A percentile compares a stretch with the other conserved stretches of the same genome.
Conservation (phyloP, 2,113 vertebrate species). For the Nycticebus coucang region DNA sequence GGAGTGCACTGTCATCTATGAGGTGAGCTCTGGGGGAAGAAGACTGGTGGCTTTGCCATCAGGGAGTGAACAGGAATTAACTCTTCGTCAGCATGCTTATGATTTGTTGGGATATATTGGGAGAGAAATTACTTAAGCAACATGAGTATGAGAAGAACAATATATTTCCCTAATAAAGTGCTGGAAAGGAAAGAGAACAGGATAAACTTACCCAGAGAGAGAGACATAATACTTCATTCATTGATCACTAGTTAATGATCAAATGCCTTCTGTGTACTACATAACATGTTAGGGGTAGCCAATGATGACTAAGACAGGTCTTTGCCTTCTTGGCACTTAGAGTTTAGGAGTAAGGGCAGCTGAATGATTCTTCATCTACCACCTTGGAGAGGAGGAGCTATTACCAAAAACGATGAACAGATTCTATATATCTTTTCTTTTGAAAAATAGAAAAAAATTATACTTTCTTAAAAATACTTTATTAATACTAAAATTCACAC, state of each 20-base stretch:
- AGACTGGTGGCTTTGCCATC: background rate
- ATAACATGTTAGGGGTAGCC: background rate
- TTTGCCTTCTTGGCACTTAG: background rate
- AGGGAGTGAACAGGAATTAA: background rate
- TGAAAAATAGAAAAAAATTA: background rate
- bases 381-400: background rate
- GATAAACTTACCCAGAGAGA: background rate
- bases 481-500: conserved; percentile 20
- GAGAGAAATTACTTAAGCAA: background rate
- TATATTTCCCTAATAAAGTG: conserved; percentile 3
- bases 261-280: background rate
- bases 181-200: background rate
- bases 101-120: background rate
- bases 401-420: background rate
- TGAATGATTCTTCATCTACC: background rate
- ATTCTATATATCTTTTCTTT: background rate
- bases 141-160: background rate
- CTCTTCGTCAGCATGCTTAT: background rate
- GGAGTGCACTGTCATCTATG: conserved; percentile 94
- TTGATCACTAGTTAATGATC: background rate
- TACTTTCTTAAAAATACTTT: background rate
- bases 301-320: background rate
- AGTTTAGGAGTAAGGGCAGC: background rate
- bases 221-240: background rate
- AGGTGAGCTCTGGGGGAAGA: conserved; percentile 87